Evolutionary conservation across 2,888 invertebrate species (phyloP), one percentile per base, ranked within the genome.

Genomic region (Drosophila yooni): DNA sequence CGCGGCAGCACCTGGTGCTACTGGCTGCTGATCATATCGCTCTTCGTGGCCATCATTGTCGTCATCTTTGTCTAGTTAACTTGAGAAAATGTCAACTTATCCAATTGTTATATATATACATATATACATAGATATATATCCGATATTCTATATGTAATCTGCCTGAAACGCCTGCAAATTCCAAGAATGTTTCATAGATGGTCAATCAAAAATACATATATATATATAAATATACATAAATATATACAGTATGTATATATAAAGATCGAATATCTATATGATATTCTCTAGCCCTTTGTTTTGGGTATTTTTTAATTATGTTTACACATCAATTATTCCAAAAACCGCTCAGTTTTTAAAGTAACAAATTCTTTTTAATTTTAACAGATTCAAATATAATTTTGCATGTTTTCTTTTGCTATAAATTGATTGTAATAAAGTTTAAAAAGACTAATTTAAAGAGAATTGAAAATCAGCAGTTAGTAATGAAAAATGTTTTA

Each of bases 1-100:
- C 96, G 95, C 89, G 96, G 97, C 88, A 94, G 94, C 73, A 96
- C 96, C 6, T 97, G 96, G 91, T 94, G 94, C 51, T 96, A 96
- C 91, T 97, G 96, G 96, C 91, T 96, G 58, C 92, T 96, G 25
- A 97, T 97, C 71, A 93, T 96, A 53, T 77, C 95, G 61, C 93
- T 97, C 73, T 95, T 97, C 81, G 93, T 96, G 70, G 94, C 95
- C 80, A 97, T 96, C 81, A 88, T 96, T 70, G 92, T 95, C 46
- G 94, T 96, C 50, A 93, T 94, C 56, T 81, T 94, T 52, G 91
- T 88, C 15, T 88, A 82, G 62, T 13, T 11, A 27, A 29, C 46
- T 27, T 21, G 3, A 15, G 18, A 8, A 33, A 6, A 11, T n/a
- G 21, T 3, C 4, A 25, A 3, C 48, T 48, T 29, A 63, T 62